These are phyloP conservation scores for Lymantria monacha DNA, from an alignment of 2,888 invertebrate genomes.

Conservation along the genomic window DNA sequence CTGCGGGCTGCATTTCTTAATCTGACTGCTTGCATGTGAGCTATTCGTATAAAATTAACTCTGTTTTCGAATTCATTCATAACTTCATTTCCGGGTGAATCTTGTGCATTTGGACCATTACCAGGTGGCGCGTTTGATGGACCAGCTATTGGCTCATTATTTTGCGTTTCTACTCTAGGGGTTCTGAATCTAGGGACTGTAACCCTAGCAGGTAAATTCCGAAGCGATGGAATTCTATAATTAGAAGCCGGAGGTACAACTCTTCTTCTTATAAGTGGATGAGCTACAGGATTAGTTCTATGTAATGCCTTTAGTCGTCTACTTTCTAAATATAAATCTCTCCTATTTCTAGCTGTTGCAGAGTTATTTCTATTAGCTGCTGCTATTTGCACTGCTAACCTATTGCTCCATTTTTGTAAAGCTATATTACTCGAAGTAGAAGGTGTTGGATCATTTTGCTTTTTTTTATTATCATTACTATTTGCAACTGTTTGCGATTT, in stretches of 20 bases:
- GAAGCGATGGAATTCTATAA: conserved; percentile 65
- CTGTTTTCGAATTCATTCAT: conserved; percentile 62
- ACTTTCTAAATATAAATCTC: conserved; percentile 65
- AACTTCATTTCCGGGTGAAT: conserved; percentile 43
- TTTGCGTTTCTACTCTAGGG: conserved; percentile 34
- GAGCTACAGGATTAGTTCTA: conserved; percentile 64
- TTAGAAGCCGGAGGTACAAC: conserved; percentile 57
- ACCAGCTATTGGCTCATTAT: conserved; percentile 59
- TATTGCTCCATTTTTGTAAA: conserved; percentile 63
- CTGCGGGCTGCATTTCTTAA: conserved; percentile 66
- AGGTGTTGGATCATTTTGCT: conserved; percentile 25
- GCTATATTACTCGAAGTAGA: conserved; percentile 27
- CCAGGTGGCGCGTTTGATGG: conserved; percentile 45
- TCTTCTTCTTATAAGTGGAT: conserved; percentile 62
- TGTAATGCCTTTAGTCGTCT: conserved; percentile 69
- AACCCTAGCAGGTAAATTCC: conserved; percentile 48
- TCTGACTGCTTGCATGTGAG: conserved; percentile 67
- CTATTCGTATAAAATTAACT: conserved; percentile 66
- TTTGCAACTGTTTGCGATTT: conserved; percentile 22
- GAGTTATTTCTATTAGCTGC: conserved; percentile 74
- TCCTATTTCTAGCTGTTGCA: conserved; percentile 60
- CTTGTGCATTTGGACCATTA: conserved; percentile 32
- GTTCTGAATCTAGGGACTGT: conserved; percentile 29
- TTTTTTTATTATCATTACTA: conserved; percentile 21
- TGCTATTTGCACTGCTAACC: conserved; percentile 73